A percentile compares a stretch with the other conserved stretches of the same genome.
phyloP scores from a whole-genome alignment of 2,888 invertebrate genomes.

The Zonitis immaculata region DNA sequence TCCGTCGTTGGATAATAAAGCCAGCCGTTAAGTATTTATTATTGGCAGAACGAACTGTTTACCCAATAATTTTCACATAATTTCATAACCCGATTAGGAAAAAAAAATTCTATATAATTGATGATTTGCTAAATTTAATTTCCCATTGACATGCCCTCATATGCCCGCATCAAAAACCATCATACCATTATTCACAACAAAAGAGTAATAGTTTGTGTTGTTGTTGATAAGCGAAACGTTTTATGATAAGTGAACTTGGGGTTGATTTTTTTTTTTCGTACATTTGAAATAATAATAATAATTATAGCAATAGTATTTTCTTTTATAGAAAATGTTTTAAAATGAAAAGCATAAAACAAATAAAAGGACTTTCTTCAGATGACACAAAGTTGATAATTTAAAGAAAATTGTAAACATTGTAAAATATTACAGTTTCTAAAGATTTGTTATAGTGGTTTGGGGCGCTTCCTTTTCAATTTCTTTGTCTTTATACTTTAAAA shows the following conservation, averaged over 20 bases:
- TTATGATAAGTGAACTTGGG: neutral
- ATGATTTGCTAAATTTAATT: neutral
- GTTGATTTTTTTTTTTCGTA: neutral
- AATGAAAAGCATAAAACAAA: neutral
- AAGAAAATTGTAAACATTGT: neutral
- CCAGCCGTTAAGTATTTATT: neutral
- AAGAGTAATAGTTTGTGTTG: slow-evolving; percentile 4
- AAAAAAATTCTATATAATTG: too few relatives aligned
- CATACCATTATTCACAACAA: neutral
- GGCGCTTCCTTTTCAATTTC: neutral
- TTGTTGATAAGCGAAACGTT: slow-evolving; percentile 3
- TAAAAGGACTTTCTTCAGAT: neutral
- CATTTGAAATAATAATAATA: neutral
- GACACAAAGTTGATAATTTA: neutral
- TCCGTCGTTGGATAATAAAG: neutral
- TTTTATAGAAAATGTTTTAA: neutral
- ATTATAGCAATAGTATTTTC: neutral
- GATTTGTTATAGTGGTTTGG: neutral
- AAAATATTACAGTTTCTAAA: neutral
- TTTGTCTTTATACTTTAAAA: too few relatives aligned
- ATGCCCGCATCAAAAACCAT: neutral
- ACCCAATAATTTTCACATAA: neutral
- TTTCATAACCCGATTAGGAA: neutral
- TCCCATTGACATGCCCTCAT: neutral
- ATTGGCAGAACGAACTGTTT: neutral